These are phyloP conservation scores for Siphamia tubifer DNA, from an alignment of 2,113 vertebrate genomes.

Conservation along the genomic window DNA sequence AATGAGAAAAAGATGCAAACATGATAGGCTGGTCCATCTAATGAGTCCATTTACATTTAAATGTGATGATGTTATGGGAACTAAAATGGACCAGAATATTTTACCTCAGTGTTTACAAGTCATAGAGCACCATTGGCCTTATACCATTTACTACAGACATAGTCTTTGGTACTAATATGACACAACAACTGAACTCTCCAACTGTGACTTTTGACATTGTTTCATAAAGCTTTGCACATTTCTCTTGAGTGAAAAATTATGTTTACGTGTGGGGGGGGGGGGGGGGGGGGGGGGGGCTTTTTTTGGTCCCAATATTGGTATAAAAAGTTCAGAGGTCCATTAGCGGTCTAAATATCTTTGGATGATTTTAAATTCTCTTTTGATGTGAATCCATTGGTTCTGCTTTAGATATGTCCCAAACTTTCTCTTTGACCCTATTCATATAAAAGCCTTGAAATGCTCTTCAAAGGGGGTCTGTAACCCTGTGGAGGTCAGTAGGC, in stretches of 20 bases:
- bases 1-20: conserved; percentile 58
- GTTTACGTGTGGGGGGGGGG: too few relatives aligned
- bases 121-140: background rate
- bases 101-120: too few relatives aligned
- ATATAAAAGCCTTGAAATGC: conserved; percentile 82
- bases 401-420: conserved; percentile 81
- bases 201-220: background rate
- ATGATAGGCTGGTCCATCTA: conserved; percentile 37
- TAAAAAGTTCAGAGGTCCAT: conserved; percentile 32
- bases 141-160: background rate
- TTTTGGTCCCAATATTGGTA: conserved; percentile 24
- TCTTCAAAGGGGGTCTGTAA: conserved; percentile 83
- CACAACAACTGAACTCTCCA: background rate
- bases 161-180: background rate
- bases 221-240: conserved; percentile 8
- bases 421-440: conserved; percentile 74
- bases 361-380: conserved; percentile 81
- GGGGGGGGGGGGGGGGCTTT: too few relatives aligned
- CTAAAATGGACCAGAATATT: conserved; percentile 22
- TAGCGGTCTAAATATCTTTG: conserved; percentile 74
- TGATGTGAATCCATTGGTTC: conserved; percentile 84
- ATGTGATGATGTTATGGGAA: conserved; percentile 63
- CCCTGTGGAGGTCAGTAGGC: conserved; percentile 83
- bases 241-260: conserved; percentile 13
- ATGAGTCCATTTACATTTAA: conserved; percentile 70